Conservation (phyloP, 2,888 invertebrate species). For the Trissolcus brochymenae region DNA sequence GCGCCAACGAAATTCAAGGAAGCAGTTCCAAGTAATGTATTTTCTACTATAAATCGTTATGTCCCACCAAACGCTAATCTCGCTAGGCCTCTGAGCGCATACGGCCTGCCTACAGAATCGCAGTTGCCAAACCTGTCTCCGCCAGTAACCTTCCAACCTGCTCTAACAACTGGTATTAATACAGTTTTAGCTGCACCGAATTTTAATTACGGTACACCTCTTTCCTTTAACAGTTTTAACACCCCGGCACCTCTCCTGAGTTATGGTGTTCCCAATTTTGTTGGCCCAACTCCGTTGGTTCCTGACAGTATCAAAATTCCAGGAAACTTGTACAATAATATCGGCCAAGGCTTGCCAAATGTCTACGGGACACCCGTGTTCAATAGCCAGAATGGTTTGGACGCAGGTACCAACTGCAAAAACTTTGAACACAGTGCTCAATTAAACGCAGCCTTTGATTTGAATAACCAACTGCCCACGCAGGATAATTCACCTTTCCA, state of each 20-base stretch:
- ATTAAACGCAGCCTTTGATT: constrained; percentile 35
- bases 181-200: constrained; percentile 70
- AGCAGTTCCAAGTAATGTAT: constrained; percentile 84
- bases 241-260: constrained; percentile 71
- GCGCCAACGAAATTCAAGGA: constrained; percentile 84
- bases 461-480: constrained; percentile 27
- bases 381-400: constrained; percentile 25
- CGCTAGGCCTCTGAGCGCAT: constrained; percentile 65
- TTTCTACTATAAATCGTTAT: constrained; percentile 80
- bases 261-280: constrained; percentile 74
- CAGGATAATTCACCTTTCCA: constrained; percentile 46
- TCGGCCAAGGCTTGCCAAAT: constrained; percentile 60
- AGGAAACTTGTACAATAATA: constrained; percentile 68
- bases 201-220: constrained; percentile 71
- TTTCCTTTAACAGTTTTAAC: constrained; percentile 71
- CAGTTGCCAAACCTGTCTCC: constrained; percentile 65
- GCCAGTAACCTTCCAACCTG: constrained; percentile 59
- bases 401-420: constrained; percentile 56
- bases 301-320: constrained; percentile 64
- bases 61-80: constrained; percentile 59
- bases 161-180: constrained; percentile 20
- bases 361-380: constrained; percentile 68
- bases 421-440: constrained; percentile 53
- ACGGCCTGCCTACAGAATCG: constrained; percentile 64
- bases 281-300: constrained; percentile 60